A percentile compares a stretch with the other conserved stretches of the same genome.
Conservation (phyloP, 2,888 invertebrate species). For the Tromatobia lineatoria region DNA sequence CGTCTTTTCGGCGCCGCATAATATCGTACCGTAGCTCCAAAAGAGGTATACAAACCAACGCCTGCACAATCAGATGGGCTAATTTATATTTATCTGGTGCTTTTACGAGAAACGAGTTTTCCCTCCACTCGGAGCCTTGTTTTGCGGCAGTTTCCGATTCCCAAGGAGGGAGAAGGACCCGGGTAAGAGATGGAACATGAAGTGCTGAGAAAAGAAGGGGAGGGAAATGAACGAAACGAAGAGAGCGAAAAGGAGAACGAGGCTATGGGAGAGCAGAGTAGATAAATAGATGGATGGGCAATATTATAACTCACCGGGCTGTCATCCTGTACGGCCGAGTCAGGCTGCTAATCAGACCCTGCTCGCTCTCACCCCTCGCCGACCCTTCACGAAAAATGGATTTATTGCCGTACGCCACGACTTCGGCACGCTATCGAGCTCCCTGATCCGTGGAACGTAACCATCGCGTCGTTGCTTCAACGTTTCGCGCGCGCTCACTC, state of each 20-base stretch:
- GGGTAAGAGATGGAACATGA: slow-evolving; percentile 61
- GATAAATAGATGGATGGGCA: slow-evolving; percentile 86
- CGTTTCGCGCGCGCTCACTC: slow-evolving; percentile 67
- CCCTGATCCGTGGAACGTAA: slow-evolving; percentile 85
- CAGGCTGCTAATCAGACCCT: slow-evolving; percentile 86
- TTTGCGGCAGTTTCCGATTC: slow-evolving; percentile 75
- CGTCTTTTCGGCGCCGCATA: slow-evolving; percentile 47
- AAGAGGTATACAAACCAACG: slow-evolving; percentile 18
- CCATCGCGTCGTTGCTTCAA: slow-evolving; percentile 72
- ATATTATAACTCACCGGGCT: slow-evolving; percentile 86
- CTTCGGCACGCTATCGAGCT: slow-evolving; percentile 86
- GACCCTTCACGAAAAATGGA: slow-evolving; percentile 86
- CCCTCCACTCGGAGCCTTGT: slow-evolving; percentile 44
- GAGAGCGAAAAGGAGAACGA: slow-evolving; percentile 48
- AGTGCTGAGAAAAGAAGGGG: slow-evolving; percentile 66
- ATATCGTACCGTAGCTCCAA: slow-evolving; percentile 5
- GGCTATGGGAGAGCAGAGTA: slow-evolving; percentile 78
- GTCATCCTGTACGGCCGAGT: slow-evolving; percentile 85
- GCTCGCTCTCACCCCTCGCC: slow-evolving; percentile 78
- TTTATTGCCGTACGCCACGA: slow-evolving; percentile 85
- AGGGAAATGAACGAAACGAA: slow-evolving; percentile 62
- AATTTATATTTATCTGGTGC: slow-evolving; percentile 78
- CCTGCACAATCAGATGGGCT: slow-evolving; percentile 63
- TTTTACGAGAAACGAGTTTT: slow-evolving; percentile 66
- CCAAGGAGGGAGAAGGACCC: slow-evolving; percentile 67